A percentile compares a stretch with the other conserved stretches of the same genome.
Evolutionary conservation across 2,113 vertebrate species (phyloP).

Genomic region (Chloropsis cyanopogon): DNA sequence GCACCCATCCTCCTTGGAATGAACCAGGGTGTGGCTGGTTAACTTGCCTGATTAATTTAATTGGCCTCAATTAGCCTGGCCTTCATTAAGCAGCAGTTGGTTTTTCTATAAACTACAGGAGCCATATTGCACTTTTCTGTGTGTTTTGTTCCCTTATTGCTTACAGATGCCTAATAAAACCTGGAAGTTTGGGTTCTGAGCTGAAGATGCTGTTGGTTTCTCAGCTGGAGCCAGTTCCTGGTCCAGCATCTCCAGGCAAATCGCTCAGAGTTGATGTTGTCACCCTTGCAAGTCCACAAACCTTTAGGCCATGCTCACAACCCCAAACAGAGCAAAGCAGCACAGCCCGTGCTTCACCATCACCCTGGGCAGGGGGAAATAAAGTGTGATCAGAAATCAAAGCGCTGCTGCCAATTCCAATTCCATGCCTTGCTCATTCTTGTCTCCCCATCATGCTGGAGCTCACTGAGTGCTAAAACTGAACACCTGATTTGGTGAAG

Average conservation of each 20-base stretch:
- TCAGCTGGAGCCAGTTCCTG: neutral
- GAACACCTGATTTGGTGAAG: neutral
- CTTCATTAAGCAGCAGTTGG: neutral
- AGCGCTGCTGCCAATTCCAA: neutral
- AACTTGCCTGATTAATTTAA: neutral
- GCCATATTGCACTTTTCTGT: neutral
- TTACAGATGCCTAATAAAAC: neutral
- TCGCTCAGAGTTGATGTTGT: neutral
- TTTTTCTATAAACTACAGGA: neutral
- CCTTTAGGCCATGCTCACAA: neutral
- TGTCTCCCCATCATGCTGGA: neutral
- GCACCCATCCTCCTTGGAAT: neutral
- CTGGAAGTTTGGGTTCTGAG: neutral
- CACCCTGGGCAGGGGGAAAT: neutral
- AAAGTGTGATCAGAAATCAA: neutral
- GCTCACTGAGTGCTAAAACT: neutral
- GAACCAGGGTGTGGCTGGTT: neutral
- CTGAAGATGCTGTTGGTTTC: neutral
- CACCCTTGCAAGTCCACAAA: neutral
- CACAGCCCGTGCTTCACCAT: neutral
- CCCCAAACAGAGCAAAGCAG: neutral
- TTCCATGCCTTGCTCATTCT: neutral
- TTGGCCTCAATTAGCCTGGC: neutral
- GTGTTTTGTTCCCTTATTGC: neutral
- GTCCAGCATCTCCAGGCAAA: neutral